Evolutionary conservation across 2,113 vertebrate genomes (phyloP).

Genomic region (Bujurquina vittata): DNA sequence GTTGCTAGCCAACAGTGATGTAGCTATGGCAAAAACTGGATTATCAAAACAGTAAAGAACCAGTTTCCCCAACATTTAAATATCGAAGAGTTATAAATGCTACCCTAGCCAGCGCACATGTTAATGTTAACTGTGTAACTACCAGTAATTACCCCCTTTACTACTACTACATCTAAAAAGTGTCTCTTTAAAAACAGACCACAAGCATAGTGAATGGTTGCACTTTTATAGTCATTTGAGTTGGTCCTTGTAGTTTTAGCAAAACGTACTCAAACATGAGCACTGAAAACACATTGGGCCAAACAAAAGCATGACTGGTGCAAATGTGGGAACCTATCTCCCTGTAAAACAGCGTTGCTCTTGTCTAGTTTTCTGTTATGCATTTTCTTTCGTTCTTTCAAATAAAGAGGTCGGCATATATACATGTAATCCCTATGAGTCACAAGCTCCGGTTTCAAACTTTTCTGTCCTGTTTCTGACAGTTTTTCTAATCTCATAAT

Average conservation of each 20-base stretch:
- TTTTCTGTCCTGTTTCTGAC: not conserved
- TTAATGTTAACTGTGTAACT: not conserved
- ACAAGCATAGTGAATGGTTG: not conserved
- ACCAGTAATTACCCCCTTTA: not conserved
- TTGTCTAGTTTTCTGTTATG: not conserved
- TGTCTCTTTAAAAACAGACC: not conserved
- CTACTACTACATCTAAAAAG: not conserved
- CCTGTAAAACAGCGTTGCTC: not conserved
- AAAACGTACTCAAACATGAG: not conserved
- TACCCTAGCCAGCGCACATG: rapidly evolving
- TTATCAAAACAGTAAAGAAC: not conserved
- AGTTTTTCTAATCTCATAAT: not conserved
- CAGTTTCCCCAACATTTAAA: not conserved
- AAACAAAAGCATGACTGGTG: not conserved
- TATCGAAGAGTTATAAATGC: not conserved
- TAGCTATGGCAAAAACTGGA: not conserved
- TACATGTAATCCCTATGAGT: not conserved
- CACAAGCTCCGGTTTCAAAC: rapidly evolving
- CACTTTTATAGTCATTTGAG: not conserved
- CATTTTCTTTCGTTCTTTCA: not conserved
- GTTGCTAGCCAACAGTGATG: not conserved
- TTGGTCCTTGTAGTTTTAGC: not conserved
- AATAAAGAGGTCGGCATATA: not conserved
- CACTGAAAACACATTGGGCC: not conserved
- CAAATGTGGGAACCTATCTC: too few species aligned